Evolutionary conservation across 1,140 invertebrate genomes (phyloP).

Genomic region (Parapsyche elsis): DNA sequence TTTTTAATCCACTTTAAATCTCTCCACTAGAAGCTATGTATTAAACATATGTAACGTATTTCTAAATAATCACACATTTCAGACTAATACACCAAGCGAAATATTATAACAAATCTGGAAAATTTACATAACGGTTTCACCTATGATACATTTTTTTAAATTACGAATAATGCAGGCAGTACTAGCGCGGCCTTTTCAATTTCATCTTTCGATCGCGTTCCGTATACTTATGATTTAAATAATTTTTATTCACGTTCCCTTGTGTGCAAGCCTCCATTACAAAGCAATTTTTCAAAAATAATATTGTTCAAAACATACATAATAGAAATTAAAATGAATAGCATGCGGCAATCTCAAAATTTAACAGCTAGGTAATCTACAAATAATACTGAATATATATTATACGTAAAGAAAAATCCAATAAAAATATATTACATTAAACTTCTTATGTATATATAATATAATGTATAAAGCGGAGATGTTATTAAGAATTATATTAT

Average conservation of each 20-base stretch:
- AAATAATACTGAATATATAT: slow-evolving; percentile 24
- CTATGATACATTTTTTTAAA: slow-evolving; percentile 33
- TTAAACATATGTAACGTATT: slow-evolving; percentile 18
- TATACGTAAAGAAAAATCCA: neutral
- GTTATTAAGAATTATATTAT: slow-evolving; percentile 5
- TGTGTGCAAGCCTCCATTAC: slow-evolving; percentile 17
- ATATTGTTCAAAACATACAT: neutral
- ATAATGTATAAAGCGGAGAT: neutral
- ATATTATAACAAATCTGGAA: slow-evolving; percentile 37
- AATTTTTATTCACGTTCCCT: slow-evolving; percentile 22
- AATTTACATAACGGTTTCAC: slow-evolving; percentile 41
- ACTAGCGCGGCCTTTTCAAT: slow-evolving; percentile 47
- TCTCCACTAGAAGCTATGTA: slow-evolving; percentile 46
- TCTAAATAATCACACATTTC: slow-evolving; percentile 44
- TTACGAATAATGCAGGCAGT: slow-evolving; percentile 50
- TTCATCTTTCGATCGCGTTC: slow-evolving; percentile 41
- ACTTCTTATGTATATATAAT: neutral
- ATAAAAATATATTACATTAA: neutral
- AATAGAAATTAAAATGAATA: neutral
- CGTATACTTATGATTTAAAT: slow-evolving; percentile 49
- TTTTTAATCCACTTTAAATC: slow-evolving; percentile 15
- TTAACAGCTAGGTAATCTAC: slow-evolving; percentile 13
- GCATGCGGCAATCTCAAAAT: neutral
- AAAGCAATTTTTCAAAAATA: neutral
- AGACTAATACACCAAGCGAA: slow-evolving; percentile 46